Percentiles rank a stretch among this genome's conserved stretches.
Conservation (phyloP, 2,797 vertebrate species). For the Premnoplex brunnescens region DNA sequence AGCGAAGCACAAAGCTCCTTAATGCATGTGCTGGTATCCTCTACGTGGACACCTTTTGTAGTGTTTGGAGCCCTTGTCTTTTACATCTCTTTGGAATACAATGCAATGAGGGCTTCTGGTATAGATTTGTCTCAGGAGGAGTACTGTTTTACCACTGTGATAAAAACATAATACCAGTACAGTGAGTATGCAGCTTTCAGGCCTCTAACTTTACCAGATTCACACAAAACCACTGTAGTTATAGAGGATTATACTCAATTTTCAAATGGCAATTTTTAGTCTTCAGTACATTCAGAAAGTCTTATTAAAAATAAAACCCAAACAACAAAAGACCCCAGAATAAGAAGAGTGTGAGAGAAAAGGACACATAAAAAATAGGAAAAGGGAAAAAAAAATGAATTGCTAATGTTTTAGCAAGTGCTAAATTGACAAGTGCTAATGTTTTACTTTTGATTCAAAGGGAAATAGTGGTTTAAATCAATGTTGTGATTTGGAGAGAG, state of each 20-base stretch:
- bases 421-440: background rate
- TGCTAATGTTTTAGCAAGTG: background rate
- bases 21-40: accelerated
- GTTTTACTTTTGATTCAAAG: background rate
- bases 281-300: background rate
- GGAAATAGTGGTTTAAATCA: background rate
- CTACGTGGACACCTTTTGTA: background rate
- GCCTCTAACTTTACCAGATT: background rate
- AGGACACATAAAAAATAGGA: accelerated
- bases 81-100: background rate
- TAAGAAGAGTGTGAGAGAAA: background rate
- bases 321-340: background rate
- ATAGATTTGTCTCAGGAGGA: background rate
- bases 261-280: background rate
- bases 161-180: background rate
- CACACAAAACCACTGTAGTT: background rate
- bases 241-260: background rate
- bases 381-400: background rate
- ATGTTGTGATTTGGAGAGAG: background rate
- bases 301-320: background rate
- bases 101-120: background rate
- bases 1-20: background rate
- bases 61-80: background rate
- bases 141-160: background rate
- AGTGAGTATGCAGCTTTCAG: background rate